Percentiles rank a stretch among this genome's conserved stretches.
phyloP scores from a whole-genome alignment of 2,888 invertebrate genomes.

The Erebia ligea region DNA sequence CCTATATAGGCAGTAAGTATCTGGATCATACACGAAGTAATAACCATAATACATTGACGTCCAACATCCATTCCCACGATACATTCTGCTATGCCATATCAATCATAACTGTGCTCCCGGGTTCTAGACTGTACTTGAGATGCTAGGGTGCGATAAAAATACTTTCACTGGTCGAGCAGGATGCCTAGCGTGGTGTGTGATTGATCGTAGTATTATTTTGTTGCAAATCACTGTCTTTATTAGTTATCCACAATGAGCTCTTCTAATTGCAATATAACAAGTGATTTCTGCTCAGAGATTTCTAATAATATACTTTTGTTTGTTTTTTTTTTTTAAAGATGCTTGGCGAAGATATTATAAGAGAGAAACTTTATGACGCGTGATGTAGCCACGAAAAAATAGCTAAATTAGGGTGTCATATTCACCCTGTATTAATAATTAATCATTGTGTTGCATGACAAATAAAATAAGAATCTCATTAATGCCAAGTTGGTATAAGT shows the following conservation, averaged over 20 bases:
- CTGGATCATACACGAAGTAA: neutral
- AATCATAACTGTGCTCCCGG: conserved; percentile 15
- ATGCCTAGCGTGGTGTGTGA: conserved; percentile 21
- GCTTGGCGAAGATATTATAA: no score
- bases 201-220: conserved; percentile 23
- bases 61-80: conserved; percentile 15
- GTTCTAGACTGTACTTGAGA: conserved; percentile 18
- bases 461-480: no score
- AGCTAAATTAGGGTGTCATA: no score
- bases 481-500: no score
- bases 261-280: neutral
- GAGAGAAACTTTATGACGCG: no score
- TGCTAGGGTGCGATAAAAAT: conserved; percentile 27
- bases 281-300: neutral
- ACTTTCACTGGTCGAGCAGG: conserved; percentile 29
- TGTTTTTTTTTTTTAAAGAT: no score
- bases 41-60: conserved; percentile 4
- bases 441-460: no score
- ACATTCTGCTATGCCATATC: conserved; percentile 12
- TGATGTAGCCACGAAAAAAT: no score
- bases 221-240: conserved; percentile 18
- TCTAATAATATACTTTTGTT: no score
- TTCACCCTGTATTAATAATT: no score
- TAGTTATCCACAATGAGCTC: neutral
- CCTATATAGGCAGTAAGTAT: neutral